These are phyloP conservation scores for Ophion slaviceki DNA, from an alignment of 2,888 invertebrate genomes.

Conservation along the genomic window DNA sequence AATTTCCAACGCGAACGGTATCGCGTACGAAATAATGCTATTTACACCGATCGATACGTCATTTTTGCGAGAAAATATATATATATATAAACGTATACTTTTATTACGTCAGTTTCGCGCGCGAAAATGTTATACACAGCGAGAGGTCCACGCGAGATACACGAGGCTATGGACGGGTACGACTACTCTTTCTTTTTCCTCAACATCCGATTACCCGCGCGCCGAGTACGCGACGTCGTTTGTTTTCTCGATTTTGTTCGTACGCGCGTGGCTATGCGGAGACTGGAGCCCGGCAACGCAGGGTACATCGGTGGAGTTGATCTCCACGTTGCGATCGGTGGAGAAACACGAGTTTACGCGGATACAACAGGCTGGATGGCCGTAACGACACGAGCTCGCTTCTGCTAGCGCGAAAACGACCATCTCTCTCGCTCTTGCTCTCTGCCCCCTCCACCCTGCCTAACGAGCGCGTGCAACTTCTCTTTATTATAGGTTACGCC, in stretches of 20 bases:
- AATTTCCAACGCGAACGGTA: not conserved
- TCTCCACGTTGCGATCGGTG: conserved; percentile 30
- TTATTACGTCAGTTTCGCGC: conserved; percentile 22
- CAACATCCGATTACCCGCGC: conserved; percentile 4
- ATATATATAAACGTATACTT: not conserved
- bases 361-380: not conserved
- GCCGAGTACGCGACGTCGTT: conserved; percentile 3
- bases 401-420: conserved; percentile 40
- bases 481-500: conserved; percentile 59
- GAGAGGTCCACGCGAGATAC: conserved; percentile 25
- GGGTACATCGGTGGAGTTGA: conserved; percentile 23
- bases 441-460: conserved; percentile 35
- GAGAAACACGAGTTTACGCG: conserved; percentile 44
- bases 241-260: not conserved
- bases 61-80: not conserved
- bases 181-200: conserved; percentile 7
- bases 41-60: not conserved
- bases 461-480: conserved; percentile 9
- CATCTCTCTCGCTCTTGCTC: not conserved
- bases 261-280: not conserved
- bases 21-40: not conserved
- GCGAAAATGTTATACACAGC: conserved; percentile 4
- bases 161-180: conserved; percentile 16
- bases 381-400: conserved; percentile 55
- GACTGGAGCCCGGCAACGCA: not conserved